Base-by-base conservation (phyloP, 2,113 vertebrate species). In the Vulpes ferrilata region DNA sequence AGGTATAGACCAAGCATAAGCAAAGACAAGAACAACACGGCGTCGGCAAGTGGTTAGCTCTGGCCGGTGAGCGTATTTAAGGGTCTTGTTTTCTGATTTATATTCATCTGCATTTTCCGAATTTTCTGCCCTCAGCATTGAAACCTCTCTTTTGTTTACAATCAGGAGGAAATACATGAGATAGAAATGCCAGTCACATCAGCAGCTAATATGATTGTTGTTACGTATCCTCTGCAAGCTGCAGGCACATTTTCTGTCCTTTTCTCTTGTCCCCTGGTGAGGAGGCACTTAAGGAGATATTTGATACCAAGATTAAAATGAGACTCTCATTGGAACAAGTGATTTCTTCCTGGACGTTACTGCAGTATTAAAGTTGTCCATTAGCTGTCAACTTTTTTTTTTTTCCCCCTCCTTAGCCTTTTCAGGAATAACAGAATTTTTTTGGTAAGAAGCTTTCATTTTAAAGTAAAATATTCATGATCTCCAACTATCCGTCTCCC, bases 381-480 rank as follows among this genome's bases (percentile, higher is more conserved):
- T 97, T 98, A 97, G 43, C 88, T 97, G 92, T 95, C 96, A 96
- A 81, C 64, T 5, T 57, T 55, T 95, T 95, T 86, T 38, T 76
- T 27, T 3, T 5, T 6, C 1, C 11, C 19, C 30, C 51, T 96
- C 92, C 43, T 74, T 87, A 97, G 88, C 43, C 93, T 96, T 96
- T 96, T 92, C 88, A 97, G 95, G 35, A 96, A 95, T 94, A 90
- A 95, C 88, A 62, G 92, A 81, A 85, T 96, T 96, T 93, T 90
- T 76, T 97, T 51, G 17, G 6, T 43, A 43, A 88, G 71, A 95
- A 57, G 60, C 80, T 96, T 96, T 98, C 93, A 90, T 95, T 96
- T 97, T 60, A 81, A 97, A 96, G 96, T 96, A 96, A 98, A 98
- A 98, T 98, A 97, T 96, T 97, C 95, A 97, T 96, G 92, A 94